Conservation (phyloP, 1,140 invertebrate species). For the Galleria mellonella region DNA sequence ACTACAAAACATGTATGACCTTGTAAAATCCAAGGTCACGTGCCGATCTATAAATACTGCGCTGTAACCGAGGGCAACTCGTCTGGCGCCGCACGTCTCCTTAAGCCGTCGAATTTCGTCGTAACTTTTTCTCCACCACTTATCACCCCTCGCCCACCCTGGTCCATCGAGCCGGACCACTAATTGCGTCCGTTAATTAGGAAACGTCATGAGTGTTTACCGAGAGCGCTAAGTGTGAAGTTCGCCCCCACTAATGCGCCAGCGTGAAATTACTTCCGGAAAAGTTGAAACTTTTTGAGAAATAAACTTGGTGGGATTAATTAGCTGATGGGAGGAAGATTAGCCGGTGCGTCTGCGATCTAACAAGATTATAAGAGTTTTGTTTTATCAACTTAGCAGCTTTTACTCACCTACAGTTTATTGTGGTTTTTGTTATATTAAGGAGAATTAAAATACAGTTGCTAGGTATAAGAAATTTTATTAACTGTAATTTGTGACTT, state of each 20-base stretch:
- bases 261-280: slow-evolving; percentile 64
- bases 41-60: no score
- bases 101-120: slow-evolving; percentile 60
- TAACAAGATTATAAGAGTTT: slow-evolving; percentile 70
- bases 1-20: no score
- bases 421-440: no score
- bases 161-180: slow-evolving; percentile 55
- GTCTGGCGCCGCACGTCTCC: slow-evolving; percentile 22
- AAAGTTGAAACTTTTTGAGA: slow-evolving; percentile 64
- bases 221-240: slow-evolving; percentile 70
- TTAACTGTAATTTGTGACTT: no score
- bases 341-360: slow-evolving; percentile 39
- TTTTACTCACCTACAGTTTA: slow-evolving; percentile 5
- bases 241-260: slow-evolving; percentile 53
- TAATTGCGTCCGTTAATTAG: slow-evolving; percentile 73
- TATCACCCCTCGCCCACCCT: slow-evolving; percentile 36
- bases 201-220: slow-evolving; percentile 73
- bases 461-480: no score
- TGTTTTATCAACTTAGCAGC: slow-evolving; percentile 60
- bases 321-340: slow-evolving; percentile 69
- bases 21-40: no score
- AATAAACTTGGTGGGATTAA: slow-evolving; percentile 69
- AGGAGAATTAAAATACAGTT: no score
- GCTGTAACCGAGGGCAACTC: no score
- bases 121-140: slow-evolving; percentile 62